A percentile compares a stretch with the other conserved stretches of the same genome.
Conservation (phyloP, 2,888 invertebrate genomes). For the Dyspetes luteomarginatus region DNA sequence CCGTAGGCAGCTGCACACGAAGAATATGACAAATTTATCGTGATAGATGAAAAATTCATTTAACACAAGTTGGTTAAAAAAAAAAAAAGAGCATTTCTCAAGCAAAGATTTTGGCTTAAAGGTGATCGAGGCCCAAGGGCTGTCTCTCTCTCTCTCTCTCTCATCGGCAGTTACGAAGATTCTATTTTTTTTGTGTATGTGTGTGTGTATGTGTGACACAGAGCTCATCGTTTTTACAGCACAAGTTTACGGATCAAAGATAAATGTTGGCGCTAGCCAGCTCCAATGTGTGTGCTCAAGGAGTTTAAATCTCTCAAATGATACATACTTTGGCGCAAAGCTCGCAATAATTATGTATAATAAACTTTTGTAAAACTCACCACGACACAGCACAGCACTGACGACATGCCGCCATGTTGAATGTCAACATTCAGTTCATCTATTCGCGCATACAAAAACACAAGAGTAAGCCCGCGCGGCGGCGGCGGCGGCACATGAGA, state of each 20-base stretch:
- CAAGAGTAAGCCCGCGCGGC: too few relatives aligned
- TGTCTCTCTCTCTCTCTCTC: constrained; percentile 56
- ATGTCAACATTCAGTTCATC: constrained; percentile 87
- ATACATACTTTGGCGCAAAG: constrained; percentile 65
- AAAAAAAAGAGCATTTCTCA: constrained; percentile 1
- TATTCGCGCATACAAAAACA: constrained; percentile 62
- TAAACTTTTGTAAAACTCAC: constrained; percentile 88
- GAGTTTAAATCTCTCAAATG: constrained; percentile 37
- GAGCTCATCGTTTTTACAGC: constrained; percentile 47
- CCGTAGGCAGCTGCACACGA: constrained; percentile 45
- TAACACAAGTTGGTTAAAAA: background rate
- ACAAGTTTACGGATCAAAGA: background rate
- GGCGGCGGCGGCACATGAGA: constrained; percentile 34
- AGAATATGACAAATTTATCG: background rate
- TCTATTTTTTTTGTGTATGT: constrained; percentile 73
- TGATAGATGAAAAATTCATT: constrained; percentile 13
- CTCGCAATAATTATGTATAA: constrained; percentile 68
- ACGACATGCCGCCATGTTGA: constrained; percentile 98
- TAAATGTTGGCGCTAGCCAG: constrained; percentile 10
- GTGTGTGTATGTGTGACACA: constrained; percentile 49
- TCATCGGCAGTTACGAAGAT: constrained; percentile 75
- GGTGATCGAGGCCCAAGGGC: constrained; percentile 20
- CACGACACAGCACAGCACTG: constrained; percentile 98
- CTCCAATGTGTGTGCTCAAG: constrained; percentile 41
- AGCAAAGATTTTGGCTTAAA: constrained; percentile 28